phyloP scores from a whole-genome alignment of 2,888 invertebrate genomes.

The Reticulitermes lucifugus region DNA sequence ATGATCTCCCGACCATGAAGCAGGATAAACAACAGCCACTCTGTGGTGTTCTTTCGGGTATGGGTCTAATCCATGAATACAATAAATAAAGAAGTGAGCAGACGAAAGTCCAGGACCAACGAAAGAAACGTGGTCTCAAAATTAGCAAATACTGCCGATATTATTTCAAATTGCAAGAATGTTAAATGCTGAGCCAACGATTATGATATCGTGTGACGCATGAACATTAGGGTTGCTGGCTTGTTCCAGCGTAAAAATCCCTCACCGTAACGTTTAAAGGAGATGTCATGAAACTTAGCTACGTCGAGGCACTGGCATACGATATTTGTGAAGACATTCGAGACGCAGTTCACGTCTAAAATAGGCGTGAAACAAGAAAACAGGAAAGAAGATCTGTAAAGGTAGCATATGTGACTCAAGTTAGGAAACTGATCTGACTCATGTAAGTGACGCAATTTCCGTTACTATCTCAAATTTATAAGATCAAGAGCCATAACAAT shows the following conservation, averaged over 20 bases:
- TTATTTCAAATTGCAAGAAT: no score
- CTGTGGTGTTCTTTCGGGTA: no score
- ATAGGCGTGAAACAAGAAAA: background rate
- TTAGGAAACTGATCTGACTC: background rate
- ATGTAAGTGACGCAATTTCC: conserved; percentile 30
- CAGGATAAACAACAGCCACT: no score
- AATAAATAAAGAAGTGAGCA: no score
- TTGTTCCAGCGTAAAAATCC: conserved; percentile 29
- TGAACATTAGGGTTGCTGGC: background rate
- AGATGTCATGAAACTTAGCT: background rate
- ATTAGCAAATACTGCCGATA: no score
- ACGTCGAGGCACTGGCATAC: background rate
- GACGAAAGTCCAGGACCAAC: no score
- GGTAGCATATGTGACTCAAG: background rate
- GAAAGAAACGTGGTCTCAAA: no score
- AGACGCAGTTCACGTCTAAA: background rate
- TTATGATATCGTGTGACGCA: no score
- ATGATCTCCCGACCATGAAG: no score
- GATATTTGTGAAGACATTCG: conserved; percentile 23
- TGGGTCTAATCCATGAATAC: no score
- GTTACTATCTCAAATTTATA: conserved; percentile 1
- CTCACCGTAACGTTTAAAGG: background rate
- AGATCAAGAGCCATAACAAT: conserved; percentile 1
- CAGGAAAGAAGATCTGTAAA: background rate
- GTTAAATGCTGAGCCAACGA: no score